Percentiles rank a stretch among this genome's conserved stretches.
Evolutionary conservation across 2,888 invertebrate genomes (phyloP).

Genomic region (Alsophila aescularia): DNA sequence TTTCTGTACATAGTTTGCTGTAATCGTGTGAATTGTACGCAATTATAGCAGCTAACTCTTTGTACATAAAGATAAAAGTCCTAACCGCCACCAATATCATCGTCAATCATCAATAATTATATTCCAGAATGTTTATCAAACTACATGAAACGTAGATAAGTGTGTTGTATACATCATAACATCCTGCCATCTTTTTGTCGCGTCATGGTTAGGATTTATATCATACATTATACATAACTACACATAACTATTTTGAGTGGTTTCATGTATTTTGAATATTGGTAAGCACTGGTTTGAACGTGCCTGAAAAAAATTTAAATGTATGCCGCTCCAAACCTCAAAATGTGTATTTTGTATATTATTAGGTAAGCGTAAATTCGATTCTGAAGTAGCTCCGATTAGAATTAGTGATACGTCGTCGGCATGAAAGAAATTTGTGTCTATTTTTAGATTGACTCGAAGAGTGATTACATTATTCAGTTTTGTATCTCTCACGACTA

Average conservation of each 20-base stretch:
- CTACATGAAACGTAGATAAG: not conserved
- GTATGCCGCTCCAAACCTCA: conserved; percentile 84
- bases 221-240: conserved; percentile 12
- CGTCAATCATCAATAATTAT: not conserved
- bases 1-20: not conserved
- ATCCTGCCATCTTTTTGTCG: not conserved
- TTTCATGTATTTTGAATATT: conserved; percentile 74
- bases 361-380: conserved; percentile 69
- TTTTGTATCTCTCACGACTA: conserved; percentile 61
- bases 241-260: conserved; percentile 42
- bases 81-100: not conserved
- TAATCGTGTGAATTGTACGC: not conserved
- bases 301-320: conserved; percentile 77
- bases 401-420: conserved; percentile 68
- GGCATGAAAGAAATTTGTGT: conserved; percentile 53
- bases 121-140: not conserved
- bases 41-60: not conserved
- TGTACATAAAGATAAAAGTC: not conserved
- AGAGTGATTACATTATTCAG: conserved; percentile 84
- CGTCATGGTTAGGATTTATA: conserved; percentile 2
- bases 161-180: not conserved
- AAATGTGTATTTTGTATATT: conserved; percentile 75
- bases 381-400: conserved; percentile 67
- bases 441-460: conserved; percentile 68
- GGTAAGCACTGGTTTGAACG: conserved; percentile 81